Evolutionary conservation across 2,113 vertebrate genomes (phyloP).

Genomic region (Rhea americana): DNA sequence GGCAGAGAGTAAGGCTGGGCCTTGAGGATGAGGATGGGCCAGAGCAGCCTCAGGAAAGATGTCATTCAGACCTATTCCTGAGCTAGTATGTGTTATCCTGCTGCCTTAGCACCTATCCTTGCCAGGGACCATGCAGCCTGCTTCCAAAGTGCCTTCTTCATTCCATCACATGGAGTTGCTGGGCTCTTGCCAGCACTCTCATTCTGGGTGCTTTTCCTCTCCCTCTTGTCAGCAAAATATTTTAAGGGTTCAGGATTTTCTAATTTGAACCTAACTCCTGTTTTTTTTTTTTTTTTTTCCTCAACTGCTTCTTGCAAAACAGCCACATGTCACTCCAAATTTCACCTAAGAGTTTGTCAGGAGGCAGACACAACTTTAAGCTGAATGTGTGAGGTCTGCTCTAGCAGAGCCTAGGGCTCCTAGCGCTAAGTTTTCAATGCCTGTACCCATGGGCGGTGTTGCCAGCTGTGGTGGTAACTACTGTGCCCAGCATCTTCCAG

Average conservation of each 20-base stretch:
- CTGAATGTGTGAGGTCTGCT: background rate
- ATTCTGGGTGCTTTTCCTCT: no score
- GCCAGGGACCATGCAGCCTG: background rate
- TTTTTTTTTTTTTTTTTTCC: background rate
- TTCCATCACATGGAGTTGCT: background rate
- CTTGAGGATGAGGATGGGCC: background rate
- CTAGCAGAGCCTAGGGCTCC: background rate
- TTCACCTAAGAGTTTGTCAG: background rate
- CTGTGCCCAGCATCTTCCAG: background rate
- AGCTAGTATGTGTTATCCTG: background rate
- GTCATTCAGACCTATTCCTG: background rate
- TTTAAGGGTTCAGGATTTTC: background rate
- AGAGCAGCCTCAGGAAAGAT: background rate
- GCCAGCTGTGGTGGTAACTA: background rate
- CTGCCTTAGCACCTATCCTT: background rate
- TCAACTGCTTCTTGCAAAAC: background rate
- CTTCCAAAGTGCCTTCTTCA: background rate
- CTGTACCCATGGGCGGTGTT: background rate
- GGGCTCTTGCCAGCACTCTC: background rate
- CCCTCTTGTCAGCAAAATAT: background rate
- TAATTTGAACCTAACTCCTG: background rate
- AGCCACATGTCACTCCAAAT: background rate
- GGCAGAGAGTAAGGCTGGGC: background rate
- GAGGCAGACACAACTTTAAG: background rate
- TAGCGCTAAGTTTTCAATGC: background rate